phyloP scores from a whole-genome alignment of 2,797 vertebrate species.

The Scolopax bukidnonensis region DNA sequence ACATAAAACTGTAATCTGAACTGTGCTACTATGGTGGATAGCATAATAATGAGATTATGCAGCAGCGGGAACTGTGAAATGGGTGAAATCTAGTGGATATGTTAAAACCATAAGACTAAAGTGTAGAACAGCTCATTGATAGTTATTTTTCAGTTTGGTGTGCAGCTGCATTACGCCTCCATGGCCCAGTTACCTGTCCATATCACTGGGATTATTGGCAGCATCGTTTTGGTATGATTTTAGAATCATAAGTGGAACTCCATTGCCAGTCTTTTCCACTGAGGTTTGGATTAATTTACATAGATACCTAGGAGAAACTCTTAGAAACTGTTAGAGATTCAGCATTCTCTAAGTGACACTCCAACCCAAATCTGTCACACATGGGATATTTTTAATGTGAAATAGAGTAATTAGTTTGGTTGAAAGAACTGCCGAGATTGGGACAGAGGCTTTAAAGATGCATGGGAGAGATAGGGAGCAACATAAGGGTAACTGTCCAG shows the following conservation, averaged over 20 bases:
- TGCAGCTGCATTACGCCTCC: neutral
- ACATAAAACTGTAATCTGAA: neutral
- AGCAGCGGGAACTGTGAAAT: neutral
- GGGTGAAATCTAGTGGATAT: neutral
- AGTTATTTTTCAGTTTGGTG: neutral
- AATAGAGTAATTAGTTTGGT: neutral
- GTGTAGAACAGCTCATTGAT: neutral
- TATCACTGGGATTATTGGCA: neutral
- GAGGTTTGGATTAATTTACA: neutral
- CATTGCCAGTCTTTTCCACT: neutral
- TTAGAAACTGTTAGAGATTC: neutral
- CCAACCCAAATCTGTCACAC: neutral
- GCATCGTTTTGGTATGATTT: neutral
- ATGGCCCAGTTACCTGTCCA: neutral
- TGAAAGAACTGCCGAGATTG: neutral
- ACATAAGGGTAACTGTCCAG: neutral
- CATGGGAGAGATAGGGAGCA: rapidly evolving
- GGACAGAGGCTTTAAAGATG: neutral
- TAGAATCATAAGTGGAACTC: neutral
- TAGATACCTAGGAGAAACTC: neutral
- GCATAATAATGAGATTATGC: neutral
- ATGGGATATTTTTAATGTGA: neutral
- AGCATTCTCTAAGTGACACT: neutral
- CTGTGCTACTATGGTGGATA: neutral
- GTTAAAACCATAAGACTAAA: neutral